phyloP scores from a whole-genome alignment of 2,888 invertebrate species.

The Drosophila falleni region DNA sequence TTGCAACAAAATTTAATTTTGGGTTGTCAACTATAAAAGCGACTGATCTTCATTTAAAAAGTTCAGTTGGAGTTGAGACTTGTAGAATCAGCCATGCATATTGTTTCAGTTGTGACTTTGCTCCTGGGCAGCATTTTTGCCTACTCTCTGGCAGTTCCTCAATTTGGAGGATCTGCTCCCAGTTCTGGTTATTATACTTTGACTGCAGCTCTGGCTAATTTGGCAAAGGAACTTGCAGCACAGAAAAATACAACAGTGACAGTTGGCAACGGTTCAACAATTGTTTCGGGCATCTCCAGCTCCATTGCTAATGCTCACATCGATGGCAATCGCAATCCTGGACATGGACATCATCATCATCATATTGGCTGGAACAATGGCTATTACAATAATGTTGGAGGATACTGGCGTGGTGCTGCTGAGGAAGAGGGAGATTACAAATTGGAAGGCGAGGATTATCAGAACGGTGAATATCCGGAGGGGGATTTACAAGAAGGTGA shows the following conservation, averaged over 20 bases:
- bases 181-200: background rate
- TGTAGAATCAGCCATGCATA: conserved; percentile 34
- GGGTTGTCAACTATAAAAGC: conserved; percentile 29
- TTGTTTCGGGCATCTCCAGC: conserved; percentile 33
- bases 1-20: background rate
- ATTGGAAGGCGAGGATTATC: too few relatives aligned
- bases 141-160: conserved; percentile 25
- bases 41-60: background rate
- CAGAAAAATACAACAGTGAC: conserved; percentile 9
- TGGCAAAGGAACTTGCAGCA: conserved; percentile 29
- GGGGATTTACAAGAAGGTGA: too few relatives aligned
- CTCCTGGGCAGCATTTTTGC: conserved; percentile 39
- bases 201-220: background rate
- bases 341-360: background rate
- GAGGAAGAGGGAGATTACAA: too few relatives aligned
- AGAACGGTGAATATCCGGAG: too few relatives aligned
- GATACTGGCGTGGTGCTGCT: conserved; percentile 25
- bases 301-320: conserved; percentile 21
- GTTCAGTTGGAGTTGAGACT: conserved; percentile 29
- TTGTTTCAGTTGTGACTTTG: conserved; percentile 33
- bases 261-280: conserved; percentile 7
- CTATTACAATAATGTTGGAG: conserved; percentile 2
- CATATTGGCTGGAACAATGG: too few relatives aligned
- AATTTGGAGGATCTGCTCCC: background rate
- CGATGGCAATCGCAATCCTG: background rate